phyloP scores from a whole-genome alignment of 2,888 invertebrate species.

The Limenitis arthemis region DNA sequence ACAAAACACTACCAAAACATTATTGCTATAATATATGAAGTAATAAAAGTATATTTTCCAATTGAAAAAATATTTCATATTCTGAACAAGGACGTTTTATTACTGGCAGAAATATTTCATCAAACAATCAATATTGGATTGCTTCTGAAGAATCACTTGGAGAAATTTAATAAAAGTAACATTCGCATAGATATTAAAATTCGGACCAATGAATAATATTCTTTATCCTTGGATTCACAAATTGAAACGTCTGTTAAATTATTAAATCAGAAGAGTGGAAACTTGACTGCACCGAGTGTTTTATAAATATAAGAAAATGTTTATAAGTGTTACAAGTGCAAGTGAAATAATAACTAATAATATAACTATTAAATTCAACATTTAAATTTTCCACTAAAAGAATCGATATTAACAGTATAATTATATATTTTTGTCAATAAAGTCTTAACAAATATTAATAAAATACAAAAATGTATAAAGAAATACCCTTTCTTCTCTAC shows the following conservation, averaged over 20 bases:
- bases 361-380: too few species aligned
- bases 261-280: background rate
- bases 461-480: too few species aligned
- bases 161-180: slow-evolving; percentile 21
- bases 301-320: background rate
- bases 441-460: too few species aligned
- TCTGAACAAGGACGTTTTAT: slow-evolving; percentile 7
- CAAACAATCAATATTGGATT: slow-evolving; percentile 18
- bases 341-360: too few species aligned
- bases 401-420: too few species aligned
- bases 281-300: background rate
- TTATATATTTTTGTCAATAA: too few species aligned
- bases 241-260: slow-evolving; percentile 2
- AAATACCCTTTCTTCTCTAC: too few species aligned
- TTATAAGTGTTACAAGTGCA: background rate
- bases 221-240: slow-evolving; percentile 3
- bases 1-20: background rate
- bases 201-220: slow-evolving; percentile 11
- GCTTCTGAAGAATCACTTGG: slow-evolving; percentile 14
- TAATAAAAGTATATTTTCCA: slow-evolving; percentile 11
- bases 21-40: background rate
- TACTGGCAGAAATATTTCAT: slow-evolving; percentile 15
- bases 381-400: too few species aligned
- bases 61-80: slow-evolving; percentile 12
- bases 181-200: slow-evolving; percentile 16